A percentile compares a stretch with the other conserved stretches of the same genome.
These are phyloP conservation scores for Aphaenogaster rudis DNA, from an alignment of 1,140 invertebrate species.

Conservation along the genomic window DNA sequence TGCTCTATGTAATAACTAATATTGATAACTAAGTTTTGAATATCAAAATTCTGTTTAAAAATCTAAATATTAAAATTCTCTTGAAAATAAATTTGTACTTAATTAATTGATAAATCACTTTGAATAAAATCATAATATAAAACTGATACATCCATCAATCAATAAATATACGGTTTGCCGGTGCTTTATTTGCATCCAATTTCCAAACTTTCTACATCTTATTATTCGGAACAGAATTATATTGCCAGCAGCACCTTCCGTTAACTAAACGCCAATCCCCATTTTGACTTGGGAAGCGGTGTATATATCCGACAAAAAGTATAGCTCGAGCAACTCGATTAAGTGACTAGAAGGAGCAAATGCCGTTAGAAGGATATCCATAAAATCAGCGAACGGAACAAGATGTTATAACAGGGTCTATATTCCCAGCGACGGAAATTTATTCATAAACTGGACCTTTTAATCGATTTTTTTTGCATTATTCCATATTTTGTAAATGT, in stretches of 20 bases:
- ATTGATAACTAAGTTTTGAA: neutral
- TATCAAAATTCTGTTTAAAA: constrained; percentile 6
- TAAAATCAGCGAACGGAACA: constrained; percentile 57
- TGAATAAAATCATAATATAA: neutral
- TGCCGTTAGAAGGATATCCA: neutral
- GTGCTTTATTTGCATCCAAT: constrained; percentile 51
- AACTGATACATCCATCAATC: neutral
- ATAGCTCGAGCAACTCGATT: neutral
- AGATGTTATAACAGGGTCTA: constrained; percentile 23
- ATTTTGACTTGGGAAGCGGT: neutral
- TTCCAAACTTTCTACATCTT: constrained; percentile 20
- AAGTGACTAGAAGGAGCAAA: neutral
- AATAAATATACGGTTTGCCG: constrained; percentile 1
- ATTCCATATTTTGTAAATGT: neutral
- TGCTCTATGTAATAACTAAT: neutral
- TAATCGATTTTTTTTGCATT: neutral
- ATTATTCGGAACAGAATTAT: constrained; percentile 26
- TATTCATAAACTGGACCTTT: constrained; percentile 34
- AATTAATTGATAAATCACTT: constrained; percentile 6
- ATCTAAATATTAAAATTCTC: neutral
- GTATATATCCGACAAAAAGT: constrained; percentile 36
- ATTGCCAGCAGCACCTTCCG: constrained; percentile 2
- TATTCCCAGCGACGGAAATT: constrained; percentile 46
- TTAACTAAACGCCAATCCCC: constrained; percentile 25
- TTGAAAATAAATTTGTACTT: neutral